Percentiles rank a stretch among this genome's conserved stretches.
Evolutionary conservation across 1,140 invertebrate species (phyloP).

Genomic region (Gonioctena quinquepunctata): DNA sequence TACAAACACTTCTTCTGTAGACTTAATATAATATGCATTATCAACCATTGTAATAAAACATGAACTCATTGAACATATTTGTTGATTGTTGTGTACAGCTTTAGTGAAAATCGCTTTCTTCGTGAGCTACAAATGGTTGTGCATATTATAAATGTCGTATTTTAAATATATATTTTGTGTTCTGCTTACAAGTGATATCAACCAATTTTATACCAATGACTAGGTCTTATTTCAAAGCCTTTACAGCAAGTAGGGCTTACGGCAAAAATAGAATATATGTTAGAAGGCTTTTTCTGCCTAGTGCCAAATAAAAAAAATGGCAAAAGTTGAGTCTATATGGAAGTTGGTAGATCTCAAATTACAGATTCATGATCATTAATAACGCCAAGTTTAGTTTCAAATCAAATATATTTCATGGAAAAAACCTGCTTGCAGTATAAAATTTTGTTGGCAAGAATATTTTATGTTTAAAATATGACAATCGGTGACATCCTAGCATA

Average conservation of each 20-base stretch:
- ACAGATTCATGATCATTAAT: too few species aligned
- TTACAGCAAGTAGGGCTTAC: background rate
- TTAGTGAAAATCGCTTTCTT: constrained; percentile 42
- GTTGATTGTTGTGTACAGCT: constrained; percentile 53
- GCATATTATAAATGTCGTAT: constrained; percentile 50
- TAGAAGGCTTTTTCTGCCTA: background rate
- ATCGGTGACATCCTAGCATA: constrained; percentile 49
- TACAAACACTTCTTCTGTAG: constrained; percentile 16
- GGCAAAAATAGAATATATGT: background rate
- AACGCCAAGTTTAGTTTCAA: too few species aligned
- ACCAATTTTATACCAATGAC: constrained; percentile 14
- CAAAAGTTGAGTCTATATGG: background rate
- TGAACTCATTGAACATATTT: constrained; percentile 35
- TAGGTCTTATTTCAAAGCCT: background rate
- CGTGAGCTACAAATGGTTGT: constrained; percentile 47
- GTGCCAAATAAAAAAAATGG: background rate
- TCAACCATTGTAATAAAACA: constrained; percentile 50
- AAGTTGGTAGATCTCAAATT: background rate
- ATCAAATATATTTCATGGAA: background rate
- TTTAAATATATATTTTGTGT: constrained; percentile 31
- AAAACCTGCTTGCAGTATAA: constrained; percentile 12
- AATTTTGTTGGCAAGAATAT: constrained; percentile 5
- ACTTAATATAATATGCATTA: constrained; percentile 50
- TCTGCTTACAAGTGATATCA: background rate
- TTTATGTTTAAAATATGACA: constrained; percentile 41